These are phyloP conservation scores for Amorpha juglandis DNA, from an alignment of 2,888 invertebrate genomes.

Conservation along the genomic window DNA sequence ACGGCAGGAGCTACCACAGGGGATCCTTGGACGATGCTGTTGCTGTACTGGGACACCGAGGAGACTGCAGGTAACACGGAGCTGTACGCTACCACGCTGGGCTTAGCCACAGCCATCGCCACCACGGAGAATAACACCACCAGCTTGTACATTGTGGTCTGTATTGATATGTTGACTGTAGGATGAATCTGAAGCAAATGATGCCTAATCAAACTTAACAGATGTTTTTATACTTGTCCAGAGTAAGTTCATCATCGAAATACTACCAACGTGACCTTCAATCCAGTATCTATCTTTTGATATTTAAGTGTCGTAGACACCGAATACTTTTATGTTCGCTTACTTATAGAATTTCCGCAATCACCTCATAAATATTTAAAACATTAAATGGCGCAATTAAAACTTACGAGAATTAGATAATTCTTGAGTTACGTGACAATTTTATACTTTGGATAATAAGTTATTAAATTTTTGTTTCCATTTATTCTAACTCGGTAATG, in stretches of 20 bases:
- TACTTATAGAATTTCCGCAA: slow-evolving; percentile 42
- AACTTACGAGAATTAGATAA: background rate
- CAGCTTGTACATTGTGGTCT: slow-evolving; percentile 81
- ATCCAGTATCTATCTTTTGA: slow-evolving; percentile 42
- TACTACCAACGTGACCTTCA: slow-evolving; percentile 70
- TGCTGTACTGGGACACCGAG: slow-evolving; percentile 59
- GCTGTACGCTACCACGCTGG: slow-evolving; percentile 60
- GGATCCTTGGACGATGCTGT: slow-evolving; percentile 60
- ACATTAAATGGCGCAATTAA: background rate
- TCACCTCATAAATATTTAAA: slow-evolving; percentile 21
- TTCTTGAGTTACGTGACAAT: background rate
- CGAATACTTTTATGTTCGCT: slow-evolving; percentile 37
- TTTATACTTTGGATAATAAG: background rate
- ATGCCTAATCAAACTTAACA: slow-evolving; percentile 53
- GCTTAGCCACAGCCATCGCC: slow-evolving; percentile 84
- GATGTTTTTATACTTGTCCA: slow-evolving; percentile 68
- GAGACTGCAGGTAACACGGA: slow-evolving; percentile 58
- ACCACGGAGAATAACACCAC: slow-evolving; percentile 86
- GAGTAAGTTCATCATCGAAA: slow-evolving; percentile 53
- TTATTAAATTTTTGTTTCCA: too few species aligned
- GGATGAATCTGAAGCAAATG: slow-evolving; percentile 70
- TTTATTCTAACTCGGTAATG: too few species aligned
- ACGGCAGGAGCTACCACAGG: slow-evolving; percentile 50
- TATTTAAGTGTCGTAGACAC: slow-evolving; percentile 41
- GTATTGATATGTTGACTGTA: slow-evolving; percentile 64